Evolutionary conservation across 1,140 invertebrate species (phyloP), one percentile per base, ranked within the genome.

Genomic region (Choristoneura fumiferana): DNA sequence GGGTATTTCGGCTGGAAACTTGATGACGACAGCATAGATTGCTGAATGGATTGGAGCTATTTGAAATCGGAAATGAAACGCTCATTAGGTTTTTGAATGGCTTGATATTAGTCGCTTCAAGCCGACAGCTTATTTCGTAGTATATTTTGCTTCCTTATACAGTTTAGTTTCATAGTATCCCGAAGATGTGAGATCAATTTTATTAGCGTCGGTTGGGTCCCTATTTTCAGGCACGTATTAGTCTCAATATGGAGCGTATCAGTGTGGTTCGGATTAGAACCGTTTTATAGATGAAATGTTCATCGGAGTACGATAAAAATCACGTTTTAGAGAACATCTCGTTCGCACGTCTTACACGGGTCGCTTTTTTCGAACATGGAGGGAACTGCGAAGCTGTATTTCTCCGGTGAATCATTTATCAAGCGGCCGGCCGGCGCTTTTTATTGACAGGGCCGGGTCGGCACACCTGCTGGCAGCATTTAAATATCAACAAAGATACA

Each of bases 361-460:
- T 40, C 15, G 9, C 18, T 52, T 22, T 52, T 22, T 52, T 18
- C 45, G n/a, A 8, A 10, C 1, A 4, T 4, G 1, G 9, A n/a
- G 37, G 37, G 9, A 38, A 13, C 37, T 13, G 37, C 14, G 33
- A 35, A 13, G n/a, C 49, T 53, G 49, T 33, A 33, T 53, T 53
- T 15, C 33, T 66, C 54, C 54, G 57, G 60, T 55, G 54, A 60
- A 70, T 69, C 75, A 79, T 81, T 79, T 81, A 76, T 78, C 73
- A 78, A 70, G 71, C n/a, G n/a, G n/a, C 57, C 58, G 70, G 63
- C 60, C 60, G 55, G 62, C 22, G 22, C 65, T 72, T 75, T 76
- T 76, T 77, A 77, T 74, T 74, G 67, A 65, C 62, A 65, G 65
- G 55, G 62, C 22, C 22, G 22, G n/a, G n/a, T 6, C 39, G 14